phyloP scores from a whole-genome alignment of 2,888 invertebrate genomes.

The Lasioglossum malachurum region DNA sequence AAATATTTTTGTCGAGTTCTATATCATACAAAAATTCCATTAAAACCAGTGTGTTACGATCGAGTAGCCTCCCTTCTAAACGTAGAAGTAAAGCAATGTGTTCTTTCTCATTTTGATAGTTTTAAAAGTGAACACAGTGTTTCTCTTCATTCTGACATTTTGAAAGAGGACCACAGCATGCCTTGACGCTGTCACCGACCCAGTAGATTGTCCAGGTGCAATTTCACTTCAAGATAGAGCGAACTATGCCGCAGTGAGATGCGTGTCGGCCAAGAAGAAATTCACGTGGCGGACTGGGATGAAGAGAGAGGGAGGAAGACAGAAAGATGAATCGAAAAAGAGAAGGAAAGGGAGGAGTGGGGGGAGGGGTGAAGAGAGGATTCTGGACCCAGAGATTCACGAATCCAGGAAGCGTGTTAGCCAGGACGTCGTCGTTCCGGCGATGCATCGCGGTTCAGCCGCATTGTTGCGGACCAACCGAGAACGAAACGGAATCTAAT shows the following conservation, averaged over 20 bases:
- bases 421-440: conserved; percentile 49
- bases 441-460: conserved; percentile 62
- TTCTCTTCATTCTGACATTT: neutral
- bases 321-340: too few relatives aligned
- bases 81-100: too few relatives aligned
- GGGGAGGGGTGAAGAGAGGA: neutral
- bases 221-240: neutral
- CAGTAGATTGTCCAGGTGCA: neutral
- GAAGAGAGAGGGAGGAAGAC: neutral
- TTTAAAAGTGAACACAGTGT: neutral
- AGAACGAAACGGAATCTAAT: conserved; percentile 83
- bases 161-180: neutral
- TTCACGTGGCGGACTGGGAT: neutral
- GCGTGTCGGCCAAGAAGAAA: conserved; percentile 15
- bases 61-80: too few relatives aligned
- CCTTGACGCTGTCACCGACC: too few relatives aligned
- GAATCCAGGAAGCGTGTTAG: conserved; percentile 74
- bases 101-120: too few relatives aligned
- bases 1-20: too few relatives aligned
- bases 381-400: conserved; percentile 59
- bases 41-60: too few relatives aligned
- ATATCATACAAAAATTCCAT: too few relatives aligned
- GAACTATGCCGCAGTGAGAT: neutral
- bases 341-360: neutral
- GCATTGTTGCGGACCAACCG: conserved; percentile 64